Evolutionary conservation across 2,888 invertebrate genomes (phyloP).

Genomic region (Eledone cirrhosa): DNA sequence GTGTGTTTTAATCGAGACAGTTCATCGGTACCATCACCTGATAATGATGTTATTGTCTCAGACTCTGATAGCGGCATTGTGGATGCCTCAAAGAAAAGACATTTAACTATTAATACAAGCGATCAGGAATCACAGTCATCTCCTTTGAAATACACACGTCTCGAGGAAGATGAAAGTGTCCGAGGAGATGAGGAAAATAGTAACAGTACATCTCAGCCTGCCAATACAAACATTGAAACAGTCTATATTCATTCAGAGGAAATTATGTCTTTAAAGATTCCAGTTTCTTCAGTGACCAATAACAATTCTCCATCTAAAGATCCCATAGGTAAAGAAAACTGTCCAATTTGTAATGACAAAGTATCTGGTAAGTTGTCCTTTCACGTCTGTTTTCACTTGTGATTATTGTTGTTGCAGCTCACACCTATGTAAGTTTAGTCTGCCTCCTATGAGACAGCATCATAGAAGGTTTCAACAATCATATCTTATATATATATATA

Average conservation of each 20-base stretch:
- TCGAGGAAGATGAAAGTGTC: not conserved
- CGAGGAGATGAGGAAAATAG: not conserved
- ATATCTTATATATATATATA: no score
- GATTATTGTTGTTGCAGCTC: no score
- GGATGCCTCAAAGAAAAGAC: not conserved
- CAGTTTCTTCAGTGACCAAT: not conserved
- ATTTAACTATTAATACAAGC: not conserved
- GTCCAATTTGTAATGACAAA: constrained; percentile 63
- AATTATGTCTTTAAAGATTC: not conserved
- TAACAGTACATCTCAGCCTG: constrained; percentile 9
- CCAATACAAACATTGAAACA: not conserved
- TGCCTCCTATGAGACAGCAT: no score
- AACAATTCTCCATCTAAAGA: no score
- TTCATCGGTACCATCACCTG: constrained; percentile 34
- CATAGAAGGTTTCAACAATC: no score
- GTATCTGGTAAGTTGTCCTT: constrained; percentile 52
- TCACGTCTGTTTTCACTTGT: no score
- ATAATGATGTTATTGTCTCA: constrained; percentile 34
- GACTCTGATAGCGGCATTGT: constrained; percentile 29
- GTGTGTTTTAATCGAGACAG: constrained; percentile 29
- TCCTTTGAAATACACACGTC: not conserved
- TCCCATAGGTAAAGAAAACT: constrained; percentile 31
- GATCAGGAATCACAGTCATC: constrained; percentile 1
- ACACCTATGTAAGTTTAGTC: no score
- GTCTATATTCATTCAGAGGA: constrained; percentile 22